Evolutionary conservation across 2,113 vertebrate species (phyloP).

Genomic region (Brienomyrus longianalis): DNA sequence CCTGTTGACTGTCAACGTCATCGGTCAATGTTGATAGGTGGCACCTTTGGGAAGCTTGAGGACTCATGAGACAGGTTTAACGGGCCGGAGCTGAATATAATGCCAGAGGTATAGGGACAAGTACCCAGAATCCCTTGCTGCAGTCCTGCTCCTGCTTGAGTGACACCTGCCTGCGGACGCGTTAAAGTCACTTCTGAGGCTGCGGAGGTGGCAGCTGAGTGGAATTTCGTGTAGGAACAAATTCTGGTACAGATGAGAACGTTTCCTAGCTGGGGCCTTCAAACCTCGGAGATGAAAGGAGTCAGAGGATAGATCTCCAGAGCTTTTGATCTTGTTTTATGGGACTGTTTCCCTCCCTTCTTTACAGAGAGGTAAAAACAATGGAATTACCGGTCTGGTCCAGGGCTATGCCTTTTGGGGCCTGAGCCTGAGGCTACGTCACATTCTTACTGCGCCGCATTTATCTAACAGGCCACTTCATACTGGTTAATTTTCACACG

Average conservation of each 20-base stretch:
- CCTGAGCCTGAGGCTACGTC: background rate
- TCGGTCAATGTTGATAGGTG: background rate
- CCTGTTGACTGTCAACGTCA: background rate
- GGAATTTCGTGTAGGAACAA: background rate
- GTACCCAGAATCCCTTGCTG: background rate
- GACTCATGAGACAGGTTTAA: background rate
- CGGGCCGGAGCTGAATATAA: background rate
- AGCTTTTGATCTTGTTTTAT: conserved; percentile 6
- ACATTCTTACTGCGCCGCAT: background rate
- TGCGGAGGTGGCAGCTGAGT: background rate
- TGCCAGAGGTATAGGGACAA: background rate
- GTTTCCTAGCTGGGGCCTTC: background rate
- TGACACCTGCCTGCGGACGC: background rate
- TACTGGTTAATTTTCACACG: background rate
- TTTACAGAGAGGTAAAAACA: background rate
- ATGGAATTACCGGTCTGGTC: background rate
- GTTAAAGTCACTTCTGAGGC: background rate
- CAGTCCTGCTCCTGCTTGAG: background rate
- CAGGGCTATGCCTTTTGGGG: background rate
- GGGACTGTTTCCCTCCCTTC: background rate
- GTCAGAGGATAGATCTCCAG: background rate
- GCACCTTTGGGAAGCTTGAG: background rate
- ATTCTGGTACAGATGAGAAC: background rate
- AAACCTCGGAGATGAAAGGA: background rate
- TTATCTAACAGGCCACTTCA: background rate